Conservation (phyloP, 2,888 invertebrate genomes). For the Hirtodrosophila duncani region DNA sequence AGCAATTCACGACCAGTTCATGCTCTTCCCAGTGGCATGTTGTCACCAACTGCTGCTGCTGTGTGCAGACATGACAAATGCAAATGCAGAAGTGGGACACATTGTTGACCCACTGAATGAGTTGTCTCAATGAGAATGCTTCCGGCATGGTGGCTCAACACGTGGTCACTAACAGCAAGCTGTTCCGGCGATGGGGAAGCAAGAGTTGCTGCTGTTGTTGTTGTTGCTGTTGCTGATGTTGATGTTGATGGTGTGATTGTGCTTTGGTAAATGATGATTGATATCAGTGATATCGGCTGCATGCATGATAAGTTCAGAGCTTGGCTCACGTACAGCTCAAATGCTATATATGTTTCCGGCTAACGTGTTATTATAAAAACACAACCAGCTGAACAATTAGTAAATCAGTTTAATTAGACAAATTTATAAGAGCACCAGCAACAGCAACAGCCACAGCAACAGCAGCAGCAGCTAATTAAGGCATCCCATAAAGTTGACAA, state of each 20-base stretch:
- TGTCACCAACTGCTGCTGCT: no score
- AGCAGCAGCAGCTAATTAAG: slow-evolving; percentile 31
- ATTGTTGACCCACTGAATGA: no score
- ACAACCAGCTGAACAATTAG: slow-evolving; percentile 45
- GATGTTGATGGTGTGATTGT: no score
- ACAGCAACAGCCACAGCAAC: slow-evolving; percentile 23
- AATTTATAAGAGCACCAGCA: slow-evolving; percentile 45
- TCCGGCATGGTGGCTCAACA: no score
- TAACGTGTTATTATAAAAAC: slow-evolving; percentile 60
- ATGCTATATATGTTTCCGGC: slow-evolving; percentile 55
- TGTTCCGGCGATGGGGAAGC: no score
- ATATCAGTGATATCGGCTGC: slow-evolving; percentile 12
- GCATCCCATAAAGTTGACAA: slow-evolving; percentile 3
- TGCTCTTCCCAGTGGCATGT: no score
- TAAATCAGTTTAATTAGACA: slow-evolving; percentile 68
- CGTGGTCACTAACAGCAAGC: no score
- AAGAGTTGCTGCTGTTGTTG: background rate
- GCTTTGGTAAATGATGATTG: slow-evolving; percentile 25
- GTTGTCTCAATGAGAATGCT: slow-evolving; percentile 6
- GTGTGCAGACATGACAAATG: no score
- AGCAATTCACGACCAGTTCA: no score
- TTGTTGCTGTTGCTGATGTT: no score
- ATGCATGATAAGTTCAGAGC: slow-evolving; percentile 45
- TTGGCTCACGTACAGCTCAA: slow-evolving; percentile 48
- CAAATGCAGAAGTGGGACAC: no score